Conservation (phyloP, 1,140 invertebrate species). For the Ips nitidus region DNA sequence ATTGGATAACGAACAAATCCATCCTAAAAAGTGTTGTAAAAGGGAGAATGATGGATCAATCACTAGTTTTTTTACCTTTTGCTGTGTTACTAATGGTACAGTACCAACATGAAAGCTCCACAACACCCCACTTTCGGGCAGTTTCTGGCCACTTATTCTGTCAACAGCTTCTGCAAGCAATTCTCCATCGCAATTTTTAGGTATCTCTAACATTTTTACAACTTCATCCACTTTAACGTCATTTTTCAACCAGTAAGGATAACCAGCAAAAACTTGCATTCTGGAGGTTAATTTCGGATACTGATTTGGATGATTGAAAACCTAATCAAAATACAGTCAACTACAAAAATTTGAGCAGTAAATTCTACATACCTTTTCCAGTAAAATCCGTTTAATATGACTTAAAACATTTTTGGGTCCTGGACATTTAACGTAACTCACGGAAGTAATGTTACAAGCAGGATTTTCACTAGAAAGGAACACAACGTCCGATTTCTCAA, state of each 20-base stretch:
- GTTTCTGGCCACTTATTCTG: neutral
- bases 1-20: neutral
- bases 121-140: neutral
- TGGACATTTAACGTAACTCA: neutral
- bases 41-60: neutral
- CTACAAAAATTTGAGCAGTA: neutral
- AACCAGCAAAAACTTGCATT: neutral
- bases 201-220: neutral
- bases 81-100: neutral
- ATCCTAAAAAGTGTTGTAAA: neutral
- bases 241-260: neutral
- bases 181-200: neutral
- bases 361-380: neutral
- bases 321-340: constrained; percentile 4
- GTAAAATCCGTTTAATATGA: neutral
- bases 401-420: neutral
- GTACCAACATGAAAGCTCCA: neutral
- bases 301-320: neutral
- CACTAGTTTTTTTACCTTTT: neutral
- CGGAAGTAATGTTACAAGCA: neutral
- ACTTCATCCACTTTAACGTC: neutral
- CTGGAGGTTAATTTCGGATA: constrained; percentile 2
- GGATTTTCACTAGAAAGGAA: neutral
- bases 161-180: neutral
- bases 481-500: neutral